Evolutionary conservation across 2,888 invertebrate genomes (phyloP).

Genomic region (Heliothis peltigera): DNA sequence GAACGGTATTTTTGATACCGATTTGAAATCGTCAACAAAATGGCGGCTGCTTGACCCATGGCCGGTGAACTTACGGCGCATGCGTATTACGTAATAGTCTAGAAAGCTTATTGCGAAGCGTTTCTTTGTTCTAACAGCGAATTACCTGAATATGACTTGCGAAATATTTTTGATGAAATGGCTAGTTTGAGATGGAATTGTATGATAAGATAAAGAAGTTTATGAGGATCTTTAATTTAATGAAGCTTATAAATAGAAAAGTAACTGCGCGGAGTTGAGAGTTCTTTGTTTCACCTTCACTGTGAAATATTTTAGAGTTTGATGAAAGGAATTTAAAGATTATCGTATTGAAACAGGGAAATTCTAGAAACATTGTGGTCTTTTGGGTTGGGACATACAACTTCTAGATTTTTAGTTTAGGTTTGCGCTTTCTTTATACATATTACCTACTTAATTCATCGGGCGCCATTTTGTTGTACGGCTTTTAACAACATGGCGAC

Average conservation of each 20-base stretch:
- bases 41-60: conserved; percentile 1
- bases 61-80: neutral
- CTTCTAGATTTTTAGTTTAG: too few relatives aligned
- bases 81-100: conserved; percentile 2
- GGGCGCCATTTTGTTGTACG: too few relatives aligned
- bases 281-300: neutral
- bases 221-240: neutral
- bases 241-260: neutral
- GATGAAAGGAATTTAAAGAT: neutral
- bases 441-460: too few relatives aligned
- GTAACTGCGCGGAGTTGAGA: neutral
- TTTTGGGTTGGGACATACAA: too few relatives aligned
- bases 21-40: conserved; percentile 14
- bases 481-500: too few relatives aligned
- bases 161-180: too few relatives aligned
- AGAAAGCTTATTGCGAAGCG: neutral
- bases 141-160: too few relatives aligned
- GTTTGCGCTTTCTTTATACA: too few relatives aligned
- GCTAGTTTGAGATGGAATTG: neutral
- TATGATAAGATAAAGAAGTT: neutral
- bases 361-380: too few relatives aligned
- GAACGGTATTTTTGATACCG: neutral
- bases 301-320: neutral
- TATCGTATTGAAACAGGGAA: too few relatives aligned
- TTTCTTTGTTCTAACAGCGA: neutral